These are phyloP conservation scores for Ylistrum balloti DNA, from an alignment of 1,140 invertebrate species.

Conservation along the genomic window DNA sequence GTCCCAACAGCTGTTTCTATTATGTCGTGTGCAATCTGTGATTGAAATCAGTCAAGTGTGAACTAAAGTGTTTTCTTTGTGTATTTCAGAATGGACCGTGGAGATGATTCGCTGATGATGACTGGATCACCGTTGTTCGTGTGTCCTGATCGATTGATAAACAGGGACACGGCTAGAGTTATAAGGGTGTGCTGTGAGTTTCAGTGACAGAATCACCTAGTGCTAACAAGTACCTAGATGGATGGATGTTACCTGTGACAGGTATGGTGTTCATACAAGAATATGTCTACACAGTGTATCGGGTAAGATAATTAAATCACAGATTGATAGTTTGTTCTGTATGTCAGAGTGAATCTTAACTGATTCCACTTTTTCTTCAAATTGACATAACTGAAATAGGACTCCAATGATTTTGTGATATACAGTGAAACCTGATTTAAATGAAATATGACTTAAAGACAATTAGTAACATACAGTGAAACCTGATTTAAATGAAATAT, in stretches of 20 bases:
- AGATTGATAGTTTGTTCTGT: not conserved
- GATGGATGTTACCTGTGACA: not conserved
- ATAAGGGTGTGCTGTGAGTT: not conserved
- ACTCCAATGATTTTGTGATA: too few relatives aligned
- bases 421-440: too few relatives aligned
- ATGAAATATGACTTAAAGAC: too few relatives aligned
- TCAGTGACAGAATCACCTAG: not conserved
- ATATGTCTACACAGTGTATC: not conserved
- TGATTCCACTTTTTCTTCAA: too few relatives aligned
- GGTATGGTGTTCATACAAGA: slow-evolving; percentile 14
- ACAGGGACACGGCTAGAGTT: not conserved
- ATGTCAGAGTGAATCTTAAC: not conserved
- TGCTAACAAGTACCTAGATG: not conserved
- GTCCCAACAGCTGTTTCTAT: not conserved
- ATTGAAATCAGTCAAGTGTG: slow-evolving; percentile 16
- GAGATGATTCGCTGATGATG: not conserved
- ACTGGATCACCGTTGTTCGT: not conserved
- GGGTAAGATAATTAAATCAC: not conserved
- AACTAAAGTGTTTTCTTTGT: not conserved
- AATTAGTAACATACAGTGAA: too few relatives aligned
- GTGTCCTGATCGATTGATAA: not conserved
- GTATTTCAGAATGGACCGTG: not conserved
- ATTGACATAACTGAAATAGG: not conserved
- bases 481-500: too few relatives aligned
- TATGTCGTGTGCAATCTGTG: not conserved